Conservation (phyloP, 2,797 vertebrate species). For the Sebastes aleutianus region DNA sequence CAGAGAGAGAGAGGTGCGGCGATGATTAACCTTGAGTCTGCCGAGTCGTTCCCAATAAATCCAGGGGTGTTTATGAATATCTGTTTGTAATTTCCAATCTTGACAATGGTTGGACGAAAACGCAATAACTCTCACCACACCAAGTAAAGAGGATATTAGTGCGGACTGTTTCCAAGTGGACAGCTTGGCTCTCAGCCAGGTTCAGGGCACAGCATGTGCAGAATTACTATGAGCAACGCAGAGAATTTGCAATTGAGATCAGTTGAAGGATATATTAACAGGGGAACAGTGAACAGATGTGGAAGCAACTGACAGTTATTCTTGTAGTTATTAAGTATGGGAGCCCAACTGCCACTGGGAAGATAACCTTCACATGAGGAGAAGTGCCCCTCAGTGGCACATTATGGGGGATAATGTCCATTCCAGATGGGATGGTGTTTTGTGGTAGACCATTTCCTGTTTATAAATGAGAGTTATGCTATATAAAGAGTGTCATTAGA, state of each 20-base stretch:
- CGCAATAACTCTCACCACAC: conserved; percentile 50
- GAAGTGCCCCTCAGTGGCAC: conserved; percentile 72
- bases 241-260: conserved; percentile 77
- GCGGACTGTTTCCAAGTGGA: conserved; percentile 59
- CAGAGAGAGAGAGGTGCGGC: conserved; percentile 46
- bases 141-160: conserved; percentile 62
- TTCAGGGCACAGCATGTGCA: conserved; percentile 42
- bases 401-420: conserved; percentile 71
- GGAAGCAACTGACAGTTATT: conserved; percentile 76
- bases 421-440: conserved; percentile 77
- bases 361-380: conserved; percentile 80
- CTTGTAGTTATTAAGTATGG: conserved; percentile 81
- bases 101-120: conserved; percentile 46
- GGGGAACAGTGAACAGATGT: conserved; percentile 81
- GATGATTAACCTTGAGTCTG: conserved; percentile 75
- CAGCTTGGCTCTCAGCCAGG: conserved; percentile 63
- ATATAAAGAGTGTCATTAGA: conserved; percentile 60
- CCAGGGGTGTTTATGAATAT: conserved; percentile 61
- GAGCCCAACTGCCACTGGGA: conserved; percentile 76
- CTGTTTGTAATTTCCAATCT: conserved; percentile 54
- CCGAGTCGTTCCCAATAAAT: conserved; percentile 45
- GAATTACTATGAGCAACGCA: conserved; percentile 65
- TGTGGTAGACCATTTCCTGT: conserved; percentile 59
- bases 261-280: conserved; percentile 77
- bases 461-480: conserved; percentile 60